Conservation (phyloP, 2,888 invertebrate genomes). For the Hirtodrosophila trivittata region DNA sequence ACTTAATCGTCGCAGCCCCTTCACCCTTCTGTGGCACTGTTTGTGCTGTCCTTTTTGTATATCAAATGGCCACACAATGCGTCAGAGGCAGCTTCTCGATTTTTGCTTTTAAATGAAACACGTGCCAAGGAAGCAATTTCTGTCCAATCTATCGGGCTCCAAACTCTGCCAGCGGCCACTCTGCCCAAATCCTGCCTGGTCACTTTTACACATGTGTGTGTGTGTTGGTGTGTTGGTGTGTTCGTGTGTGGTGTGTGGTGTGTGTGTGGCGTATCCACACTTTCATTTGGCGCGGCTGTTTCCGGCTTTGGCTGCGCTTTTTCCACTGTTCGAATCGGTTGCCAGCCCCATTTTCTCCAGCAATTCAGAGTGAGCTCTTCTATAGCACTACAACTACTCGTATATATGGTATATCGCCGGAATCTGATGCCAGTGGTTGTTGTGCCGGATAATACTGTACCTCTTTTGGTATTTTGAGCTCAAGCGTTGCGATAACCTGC, state of each 20-base stretch:
- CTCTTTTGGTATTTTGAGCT: slow-evolving; percentile 34
- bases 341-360: slow-evolving; percentile 43
- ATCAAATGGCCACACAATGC: slow-evolving; percentile 59
- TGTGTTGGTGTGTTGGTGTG: slow-evolving; percentile 4
- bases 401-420: slow-evolving; percentile 25
- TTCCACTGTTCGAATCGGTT: slow-evolving; percentile 40
- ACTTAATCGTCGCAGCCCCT: no score
- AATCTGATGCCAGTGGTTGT: slow-evolving; percentile 41
- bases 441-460: slow-evolving; percentile 5
- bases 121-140: slow-evolving; percentile 80
- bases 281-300: slow-evolving; percentile 65
- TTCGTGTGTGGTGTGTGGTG: slow-evolving; percentile 3
- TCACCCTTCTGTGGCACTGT: slow-evolving; percentile 4
- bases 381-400: no score
- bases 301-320: slow-evolving; percentile 43
- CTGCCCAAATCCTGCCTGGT: slow-evolving; percentile 24
- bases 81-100: slow-evolving; percentile 45
- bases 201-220: slow-evolving; percentile 47
- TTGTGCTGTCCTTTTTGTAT: slow-evolving; percentile 36
- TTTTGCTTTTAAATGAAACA: slow-evolving; percentile 79
- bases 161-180: slow-evolving; percentile 44
- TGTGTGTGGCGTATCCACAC: slow-evolving; percentile 27
- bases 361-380: slow-evolving; percentile 19
- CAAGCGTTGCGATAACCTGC: neutral
- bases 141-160: slow-evolving; percentile 66